phyloP scores from a whole-genome alignment of 2,113 vertebrate species.

The Vulpes lagopus region DNA sequence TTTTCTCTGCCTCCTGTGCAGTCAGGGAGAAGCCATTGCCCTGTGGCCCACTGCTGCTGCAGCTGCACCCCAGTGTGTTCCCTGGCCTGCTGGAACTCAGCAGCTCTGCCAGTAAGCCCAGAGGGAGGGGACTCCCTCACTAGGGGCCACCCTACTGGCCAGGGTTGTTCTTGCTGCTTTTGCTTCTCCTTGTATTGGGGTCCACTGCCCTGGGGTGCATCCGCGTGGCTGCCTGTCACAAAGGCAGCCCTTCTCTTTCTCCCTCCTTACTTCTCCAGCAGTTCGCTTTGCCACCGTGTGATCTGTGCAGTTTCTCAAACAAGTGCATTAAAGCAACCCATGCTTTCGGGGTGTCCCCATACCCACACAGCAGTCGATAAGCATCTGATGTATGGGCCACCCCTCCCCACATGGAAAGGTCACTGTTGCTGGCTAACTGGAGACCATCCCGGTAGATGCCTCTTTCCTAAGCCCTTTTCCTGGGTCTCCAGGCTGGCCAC shows the following conservation, averaged over 20 bases:
- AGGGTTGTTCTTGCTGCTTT: background rate
- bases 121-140: background rate
- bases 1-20: background rate
- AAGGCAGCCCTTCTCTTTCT: background rate
- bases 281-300: background rate
- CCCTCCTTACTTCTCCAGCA: too few relatives aligned
- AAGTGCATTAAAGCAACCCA: background rate
- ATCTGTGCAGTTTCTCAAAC: background rate
- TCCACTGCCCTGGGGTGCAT: rapidly evolving
- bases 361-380: background rate
- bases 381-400: background rate
- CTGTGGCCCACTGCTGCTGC: background rate
- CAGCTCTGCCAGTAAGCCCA: background rate
- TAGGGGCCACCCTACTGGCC: background rate
- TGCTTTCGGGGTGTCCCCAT: rapidly evolving
- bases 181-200: background rate
- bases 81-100: background rate
- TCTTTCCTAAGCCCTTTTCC: too few relatives aligned
- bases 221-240: rapidly evolving
- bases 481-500: background rate
- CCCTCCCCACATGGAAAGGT: background rate
- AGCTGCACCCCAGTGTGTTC: background rate
- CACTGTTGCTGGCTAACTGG: background rate
- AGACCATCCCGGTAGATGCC: background rate
- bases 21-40: background rate